Conservation (phyloP, 2,888 invertebrate genomes). For the Tipula vernalis region DNA sequence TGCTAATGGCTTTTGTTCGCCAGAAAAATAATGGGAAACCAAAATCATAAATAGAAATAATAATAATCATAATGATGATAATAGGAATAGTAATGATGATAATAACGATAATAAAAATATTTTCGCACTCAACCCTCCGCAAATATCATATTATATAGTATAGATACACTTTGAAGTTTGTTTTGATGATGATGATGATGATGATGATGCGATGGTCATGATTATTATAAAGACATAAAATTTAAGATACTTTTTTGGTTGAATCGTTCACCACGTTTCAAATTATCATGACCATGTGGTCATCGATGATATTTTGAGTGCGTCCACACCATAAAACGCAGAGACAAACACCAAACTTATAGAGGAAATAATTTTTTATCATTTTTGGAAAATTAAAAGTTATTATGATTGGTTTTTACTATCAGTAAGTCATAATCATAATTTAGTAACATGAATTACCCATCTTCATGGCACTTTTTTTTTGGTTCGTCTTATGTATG, state of each 20-base stretch:
- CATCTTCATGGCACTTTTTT: neutral
- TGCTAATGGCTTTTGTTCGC: neutral
- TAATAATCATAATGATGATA: neutral
- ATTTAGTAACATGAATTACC: constrained; percentile 4
- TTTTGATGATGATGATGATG: neutral
- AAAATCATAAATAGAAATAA: neutral
- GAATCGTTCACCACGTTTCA: neutral
- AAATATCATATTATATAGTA: neutral
- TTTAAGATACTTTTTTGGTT: neutral
- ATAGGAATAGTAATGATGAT: neutral
- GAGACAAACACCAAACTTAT: neutral
- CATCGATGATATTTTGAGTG: neutral
- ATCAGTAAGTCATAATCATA: constrained; percentile 4
- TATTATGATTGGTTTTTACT: constrained; percentile 4
- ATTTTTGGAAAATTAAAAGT: neutral
- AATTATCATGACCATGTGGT: neutral
- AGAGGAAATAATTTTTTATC: neutral
- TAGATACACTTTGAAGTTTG: neutral
- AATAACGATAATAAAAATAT: neutral
- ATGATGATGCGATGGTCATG: neutral
- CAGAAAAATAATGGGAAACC: neutral
- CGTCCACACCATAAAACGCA: neutral
- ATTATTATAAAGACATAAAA: constrained; percentile 4
- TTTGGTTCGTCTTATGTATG: neutral
- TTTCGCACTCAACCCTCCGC: neutral